Evolutionary conservation across 1,140 invertebrate genomes (phyloP), one percentile per base, ranked within the genome.

Genomic region (Macrobrachium nipponense): DNA sequence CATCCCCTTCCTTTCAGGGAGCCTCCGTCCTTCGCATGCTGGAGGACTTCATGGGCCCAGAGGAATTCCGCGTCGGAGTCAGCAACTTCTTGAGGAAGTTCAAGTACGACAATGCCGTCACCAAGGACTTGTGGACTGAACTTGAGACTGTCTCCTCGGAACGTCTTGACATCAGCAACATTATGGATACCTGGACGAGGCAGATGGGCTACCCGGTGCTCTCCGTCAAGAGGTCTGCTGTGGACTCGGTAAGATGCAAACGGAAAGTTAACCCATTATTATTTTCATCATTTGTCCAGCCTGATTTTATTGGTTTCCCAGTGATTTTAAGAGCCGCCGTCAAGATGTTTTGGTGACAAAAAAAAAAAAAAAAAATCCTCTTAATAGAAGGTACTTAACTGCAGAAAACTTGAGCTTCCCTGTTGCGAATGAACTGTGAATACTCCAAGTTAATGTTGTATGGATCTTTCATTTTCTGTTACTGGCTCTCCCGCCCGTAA

Each of bases 171-270:
- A 91, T 95, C 10, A 94, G 94, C 0, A 90, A 93, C 20, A 95
- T 98, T 72, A 96, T 99, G 95, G 94, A 97, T 88, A 97, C 96
- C 0, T 99, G 97, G 96, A 97, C 96, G 0, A 92, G 94, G 61
- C 97, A 99, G 92, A 98, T 96, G 95, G 97, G 97, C 11, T 96
- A 95, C 89, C 97, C 98, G 0, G 93, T 98, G 0, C 91, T 98
- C 0, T 94, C 86, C 6, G 89, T 92, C 18, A 90, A 62, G 27
- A 80, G 64, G 23, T 64, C 62, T 23, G 0, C n/a, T 6, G n/a
- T 10, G 0, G 77, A 86, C 36, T 18, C n/a, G 78, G 85, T 87
- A 20, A 78, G 83, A 51, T 12, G 27, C 27, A 36, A 36, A 36
- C 27, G 1, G n/a, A n/a, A n/a, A n/a, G n/a, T n/a, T n/a, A n/a